Evolutionary conservation across 1,140 invertebrate genomes (phyloP), one percentile per base, ranked within the genome.

Genomic region (Orius insidiosus): DNA sequence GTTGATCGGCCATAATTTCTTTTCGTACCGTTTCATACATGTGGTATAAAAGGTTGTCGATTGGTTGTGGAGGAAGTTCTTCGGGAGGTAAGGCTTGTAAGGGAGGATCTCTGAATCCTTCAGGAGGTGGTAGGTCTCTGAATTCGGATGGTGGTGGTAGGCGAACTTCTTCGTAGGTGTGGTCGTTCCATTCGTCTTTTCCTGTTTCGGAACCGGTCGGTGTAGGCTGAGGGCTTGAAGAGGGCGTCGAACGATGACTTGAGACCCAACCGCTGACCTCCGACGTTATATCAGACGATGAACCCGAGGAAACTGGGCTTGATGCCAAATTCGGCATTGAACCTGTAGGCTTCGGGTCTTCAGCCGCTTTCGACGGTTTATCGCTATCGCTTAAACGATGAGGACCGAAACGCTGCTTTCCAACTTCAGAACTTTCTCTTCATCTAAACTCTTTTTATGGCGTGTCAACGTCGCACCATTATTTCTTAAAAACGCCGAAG

Each of bases 71-170:
- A 54, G 72, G 71, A 9, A 48, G 42, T 9, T 47, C 39, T 37
- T 52, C 44, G 14, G 51, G 36, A 7, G 48, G 52, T 19, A 62
- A 62, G 1, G 70, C 70, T 54, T 76, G 19, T n/a, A 46, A 50
- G 24, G 63, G 64, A 1, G 71, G 71, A 54, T 76, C 74, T 0
- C 72, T 61, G 58, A 82, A 82, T 53, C 74, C 72, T 55, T 81
- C 78, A 0, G 80, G 80, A 7, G 71, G 70, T n/a, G 77, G 76
- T 19, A 76, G 71, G 64, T 86, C 84, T 59, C 81, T 73, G 54
- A 87, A 87, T 63, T 85, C 81, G 54, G 84, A 78, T 0, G 84
- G 84, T 1, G 84, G 84, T 6, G 82, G 81, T 15, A 82, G 59
- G 15, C 74, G 68, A 5, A 85, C 69, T 56, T 83, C 77, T 57